A percentile compares a stretch with the other conserved stretches of the same genome.
Evolutionary conservation across 2,888 invertebrate species (phyloP).

Genomic region (Ectemnius lituratus): DNA sequence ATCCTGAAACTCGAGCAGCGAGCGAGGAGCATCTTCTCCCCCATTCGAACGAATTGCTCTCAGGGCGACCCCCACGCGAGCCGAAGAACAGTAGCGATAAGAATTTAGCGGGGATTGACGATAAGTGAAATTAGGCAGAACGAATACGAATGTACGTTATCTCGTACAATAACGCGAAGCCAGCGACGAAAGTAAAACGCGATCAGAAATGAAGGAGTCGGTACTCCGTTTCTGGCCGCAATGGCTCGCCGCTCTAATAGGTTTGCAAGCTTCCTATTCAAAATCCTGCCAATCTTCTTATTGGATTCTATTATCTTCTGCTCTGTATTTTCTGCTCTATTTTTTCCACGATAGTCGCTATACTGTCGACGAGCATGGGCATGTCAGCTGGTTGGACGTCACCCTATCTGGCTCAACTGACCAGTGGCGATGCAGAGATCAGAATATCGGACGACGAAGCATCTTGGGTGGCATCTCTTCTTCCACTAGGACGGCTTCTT

Average conservation of each 20-base stretch:
- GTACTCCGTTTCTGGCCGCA: constrained; percentile 42
- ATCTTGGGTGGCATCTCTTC: constrained; percentile 65
- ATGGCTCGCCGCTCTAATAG: constrained; percentile 34
- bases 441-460: constrained; percentile 51
- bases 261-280: constrained; percentile 24
- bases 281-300: neutral
- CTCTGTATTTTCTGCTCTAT: neutral
- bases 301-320: neutral
- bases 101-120: neutral
- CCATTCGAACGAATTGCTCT: no score
- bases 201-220: constrained; percentile 10
- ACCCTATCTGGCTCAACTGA: constrained; percentile 65
- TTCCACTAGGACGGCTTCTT: constrained; percentile 61
- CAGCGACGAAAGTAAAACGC: constrained; percentile 2
- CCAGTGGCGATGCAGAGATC: constrained; percentile 41
- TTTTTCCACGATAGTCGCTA: constrained; percentile 54
- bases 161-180: neutral
- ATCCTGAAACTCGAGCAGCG: no score
- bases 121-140: neutral
- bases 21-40: no score
- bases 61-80: neutral
- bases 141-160: neutral
- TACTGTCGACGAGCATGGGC: constrained; percentile 60
- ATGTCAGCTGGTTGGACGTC: constrained; percentile 68
- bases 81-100: constrained; percentile 10